Evolutionary conservation across 2,113 vertebrate genomes (phyloP).

Genomic region (Nothobranchius kuhntae): DNA sequence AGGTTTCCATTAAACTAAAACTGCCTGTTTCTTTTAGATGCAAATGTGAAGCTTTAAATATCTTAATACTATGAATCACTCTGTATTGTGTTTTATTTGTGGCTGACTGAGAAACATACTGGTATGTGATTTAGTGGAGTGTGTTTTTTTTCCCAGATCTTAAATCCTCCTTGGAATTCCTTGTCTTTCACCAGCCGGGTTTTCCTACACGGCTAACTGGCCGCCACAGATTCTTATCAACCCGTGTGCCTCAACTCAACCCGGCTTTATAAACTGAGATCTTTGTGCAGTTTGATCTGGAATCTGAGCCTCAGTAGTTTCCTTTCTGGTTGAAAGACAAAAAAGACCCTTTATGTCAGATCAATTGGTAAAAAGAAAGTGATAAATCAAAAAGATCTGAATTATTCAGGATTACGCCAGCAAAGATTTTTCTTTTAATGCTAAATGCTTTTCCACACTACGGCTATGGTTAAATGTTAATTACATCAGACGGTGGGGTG

Average conservation of each 20-base stretch:
- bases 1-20: too few species aligned
- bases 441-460: too few species aligned
- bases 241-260: constrained; percentile 32
- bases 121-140: constrained; percentile 33
- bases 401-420: too few species aligned
- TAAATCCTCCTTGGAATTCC: constrained; percentile 73
- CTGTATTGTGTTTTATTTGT: too few species aligned
- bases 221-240: constrained; percentile 61
- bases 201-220: constrained; percentile 32
- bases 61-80: too few species aligned
- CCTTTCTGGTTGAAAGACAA: constrained; percentile 37
- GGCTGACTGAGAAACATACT: not conserved
- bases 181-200: constrained; percentile 61
- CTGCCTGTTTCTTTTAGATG: too few species aligned
- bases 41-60: too few species aligned
- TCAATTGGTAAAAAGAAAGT: constrained; percentile 12
- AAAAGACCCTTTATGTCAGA: constrained; percentile 19
- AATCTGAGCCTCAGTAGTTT: constrained; percentile 43
- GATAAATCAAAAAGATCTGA: constrained; percentile 2
- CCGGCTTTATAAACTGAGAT: constrained; percentile 25
- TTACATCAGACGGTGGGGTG: constrained; percentile 47
- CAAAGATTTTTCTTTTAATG: not conserved
- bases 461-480: constrained; percentile 42
- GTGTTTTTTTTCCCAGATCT: constrained; percentile 47
- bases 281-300: constrained; percentile 45